Evolutionary conservation across 2,113 vertebrate genomes (phyloP), one percentile per base, ranked within the genome.

Genomic region (Lota lota): DNA sequence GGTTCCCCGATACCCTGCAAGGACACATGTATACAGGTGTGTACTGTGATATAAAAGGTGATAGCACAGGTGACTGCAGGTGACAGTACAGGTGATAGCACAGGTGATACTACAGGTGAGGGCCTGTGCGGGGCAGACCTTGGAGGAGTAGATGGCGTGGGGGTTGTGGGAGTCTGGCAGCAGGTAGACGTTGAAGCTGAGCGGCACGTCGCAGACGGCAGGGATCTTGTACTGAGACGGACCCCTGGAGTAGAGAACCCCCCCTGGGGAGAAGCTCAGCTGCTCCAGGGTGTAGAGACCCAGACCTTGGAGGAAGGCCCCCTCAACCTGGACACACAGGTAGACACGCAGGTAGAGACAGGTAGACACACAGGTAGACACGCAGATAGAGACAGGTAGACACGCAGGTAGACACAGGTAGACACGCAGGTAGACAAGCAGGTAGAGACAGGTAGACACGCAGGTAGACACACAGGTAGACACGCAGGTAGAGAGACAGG

Each of bases 141-240:
- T 95, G 10, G 94, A 96, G 33, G 93, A 94, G 76, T 95, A 95
- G 89, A 96, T 94, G 67, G 93, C 93, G 19, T 91, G 79, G 8
- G 92, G 91, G 84, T 95, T 96, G 75, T 87, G 7, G 3, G 85
- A 83, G 77, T 90, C 61, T 0, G 91, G 24, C 73, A 95, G 86
- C 78, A 96, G 80, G 15, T 92, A 93, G 59, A 95, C 85, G 50
- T 91, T 93, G 56, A 95, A 89, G 14, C 79, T 76, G 51, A 95
- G 92, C 10, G 94, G 94, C 72, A 94, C 72, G 60, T 96, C 94
- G 73, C 94, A 95, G 21, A 95, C 81, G 0, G 91, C 90, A 5
- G 94, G 95, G 64, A 96, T 93, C 85, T 95, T 93, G 73, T 95
- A 96, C 79, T 94, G 93, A 62, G 93, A 87, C 0, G 94, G 94